phyloP scores from a whole-genome alignment of 2,888 invertebrate species.

The Orthosia cruda region DNA sequence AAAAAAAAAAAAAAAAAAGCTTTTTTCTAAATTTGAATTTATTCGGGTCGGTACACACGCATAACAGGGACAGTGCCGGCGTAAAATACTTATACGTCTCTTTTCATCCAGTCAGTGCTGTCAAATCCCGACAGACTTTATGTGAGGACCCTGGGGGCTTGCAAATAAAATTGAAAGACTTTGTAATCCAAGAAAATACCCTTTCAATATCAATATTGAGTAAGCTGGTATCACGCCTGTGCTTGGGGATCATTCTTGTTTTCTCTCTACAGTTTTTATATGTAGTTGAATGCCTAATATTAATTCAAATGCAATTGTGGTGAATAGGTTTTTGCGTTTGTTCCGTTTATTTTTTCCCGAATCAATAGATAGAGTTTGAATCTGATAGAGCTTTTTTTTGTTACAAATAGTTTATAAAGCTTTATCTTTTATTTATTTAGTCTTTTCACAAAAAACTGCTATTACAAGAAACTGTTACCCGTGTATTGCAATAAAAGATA shows the following conservation, averaged over 20 bases:
- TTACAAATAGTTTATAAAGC: not conserved
- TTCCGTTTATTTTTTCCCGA: constrained; percentile 18
- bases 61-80: constrained; percentile 53
- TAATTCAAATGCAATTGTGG: constrained; percentile 25
- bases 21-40: constrained; percentile 53
- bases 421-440: not conserved
- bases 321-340: constrained; percentile 25
- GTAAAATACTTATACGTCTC: constrained; percentile 63
- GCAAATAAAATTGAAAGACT: constrained; percentile 80
- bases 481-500: too few relatives aligned
- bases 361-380: constrained; percentile 5
- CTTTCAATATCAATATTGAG: constrained; percentile 76
- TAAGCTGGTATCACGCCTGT: constrained; percentile 49
- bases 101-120: constrained; percentile 73
- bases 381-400: not conserved
- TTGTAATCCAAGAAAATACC: constrained; percentile 77
- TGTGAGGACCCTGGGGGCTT: constrained; percentile 70
- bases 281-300: constrained; percentile 43
- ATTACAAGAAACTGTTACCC: too few relatives aligned
- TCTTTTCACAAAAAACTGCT: not conserved
- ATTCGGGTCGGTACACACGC: constrained; percentile 41
- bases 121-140: constrained; percentile 72
- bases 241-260: constrained; percentile 55
- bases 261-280: constrained; percentile 42
- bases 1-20: too few relatives aligned